phyloP scores from a whole-genome alignment of 1,140 invertebrate genomes.

The Cyclina sinensis region DNA sequence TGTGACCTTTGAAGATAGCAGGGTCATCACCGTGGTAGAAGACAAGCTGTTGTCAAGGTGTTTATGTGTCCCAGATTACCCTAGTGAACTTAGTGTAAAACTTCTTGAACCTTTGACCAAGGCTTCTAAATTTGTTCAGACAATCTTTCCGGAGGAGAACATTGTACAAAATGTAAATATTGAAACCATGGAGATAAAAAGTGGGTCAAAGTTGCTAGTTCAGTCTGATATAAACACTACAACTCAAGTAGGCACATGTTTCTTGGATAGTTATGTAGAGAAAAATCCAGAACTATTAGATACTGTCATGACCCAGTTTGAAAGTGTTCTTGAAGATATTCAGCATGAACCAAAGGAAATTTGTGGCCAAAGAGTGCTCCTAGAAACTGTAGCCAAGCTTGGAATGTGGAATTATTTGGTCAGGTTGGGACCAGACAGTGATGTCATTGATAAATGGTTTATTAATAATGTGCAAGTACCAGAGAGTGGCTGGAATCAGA shows the following conservation, averaged over 20 bases:
- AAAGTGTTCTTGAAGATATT: slow-evolving; percentile 18
- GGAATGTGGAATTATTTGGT: background rate
- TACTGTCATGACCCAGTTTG: slow-evolving; percentile 1
- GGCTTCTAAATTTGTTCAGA: slow-evolving; percentile 3
- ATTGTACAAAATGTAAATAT: background rate
- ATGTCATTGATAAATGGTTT: slow-evolving; percentile 22
- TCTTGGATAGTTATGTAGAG: slow-evolving; percentile 13
- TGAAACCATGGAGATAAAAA: background rate
- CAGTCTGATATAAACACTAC: background rate
- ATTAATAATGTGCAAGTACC: slow-evolving; percentile 30
- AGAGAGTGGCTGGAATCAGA: background rate
- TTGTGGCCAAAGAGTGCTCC: background rate
- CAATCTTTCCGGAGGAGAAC: slow-evolving; percentile 7
- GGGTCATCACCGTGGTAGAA: slow-evolving; percentile 15
- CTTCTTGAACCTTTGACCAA: slow-evolving; percentile 16
- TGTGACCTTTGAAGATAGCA: background rate
- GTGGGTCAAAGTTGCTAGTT: no score
- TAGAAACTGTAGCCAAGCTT: background rate
- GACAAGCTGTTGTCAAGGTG: slow-evolving; percentile 30
- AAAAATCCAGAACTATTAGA: slow-evolving; percentile 23
- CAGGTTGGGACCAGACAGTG: background rate
- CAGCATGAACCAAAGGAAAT: background rate
- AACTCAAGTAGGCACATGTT: background rate
- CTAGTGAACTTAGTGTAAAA: background rate
- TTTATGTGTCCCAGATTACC: slow-evolving; percentile 35